A percentile compares a stretch with the other conserved stretches of the same genome.
Evolutionary conservation across 35 echinoderm and acorn worm species (phyloP).

Genomic region (Ptychodera flava): DNA sequence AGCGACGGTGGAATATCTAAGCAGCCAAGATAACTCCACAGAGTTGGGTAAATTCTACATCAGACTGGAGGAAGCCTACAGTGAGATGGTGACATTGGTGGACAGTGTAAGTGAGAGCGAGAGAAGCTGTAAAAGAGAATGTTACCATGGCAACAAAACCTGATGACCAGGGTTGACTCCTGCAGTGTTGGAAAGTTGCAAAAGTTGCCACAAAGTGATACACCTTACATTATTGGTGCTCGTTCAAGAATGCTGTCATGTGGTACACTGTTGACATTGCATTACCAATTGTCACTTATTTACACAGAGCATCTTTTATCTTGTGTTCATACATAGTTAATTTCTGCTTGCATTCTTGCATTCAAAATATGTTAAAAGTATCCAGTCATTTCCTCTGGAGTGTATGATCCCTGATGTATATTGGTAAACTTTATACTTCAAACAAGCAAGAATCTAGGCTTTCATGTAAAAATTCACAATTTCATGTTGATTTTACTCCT

Average conservation of each 20-base stretch:
- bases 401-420: too few species aligned
- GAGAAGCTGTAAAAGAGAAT: background rate
- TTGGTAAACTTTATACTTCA: too few species aligned
- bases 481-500: too few species aligned
- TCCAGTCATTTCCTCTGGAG: too few species aligned
- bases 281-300: background rate
- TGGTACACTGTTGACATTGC: background rate
- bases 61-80: constrained; percentile 39
- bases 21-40: constrained; percentile 22
- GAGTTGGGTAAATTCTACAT: constrained; percentile 37
- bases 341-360: too few species aligned
- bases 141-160: background rate
- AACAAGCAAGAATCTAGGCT: too few species aligned
- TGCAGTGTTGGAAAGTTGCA: too few species aligned
- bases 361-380: too few species aligned
- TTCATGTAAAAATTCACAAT: too few species aligned
- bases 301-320: background rate
- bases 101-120: constrained; percentile 42
- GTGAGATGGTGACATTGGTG: constrained; percentile 43
- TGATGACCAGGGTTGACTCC: background rate
- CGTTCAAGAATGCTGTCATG: background rate
- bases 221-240: background rate
- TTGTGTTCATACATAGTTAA: too few species aligned
- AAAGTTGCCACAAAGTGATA: too few species aligned
- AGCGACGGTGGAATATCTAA: constrained; percentile 16